Evolutionary conservation across 2,888 invertebrate species (phyloP).

Genomic region (Muschampia plurimacula): DNA sequence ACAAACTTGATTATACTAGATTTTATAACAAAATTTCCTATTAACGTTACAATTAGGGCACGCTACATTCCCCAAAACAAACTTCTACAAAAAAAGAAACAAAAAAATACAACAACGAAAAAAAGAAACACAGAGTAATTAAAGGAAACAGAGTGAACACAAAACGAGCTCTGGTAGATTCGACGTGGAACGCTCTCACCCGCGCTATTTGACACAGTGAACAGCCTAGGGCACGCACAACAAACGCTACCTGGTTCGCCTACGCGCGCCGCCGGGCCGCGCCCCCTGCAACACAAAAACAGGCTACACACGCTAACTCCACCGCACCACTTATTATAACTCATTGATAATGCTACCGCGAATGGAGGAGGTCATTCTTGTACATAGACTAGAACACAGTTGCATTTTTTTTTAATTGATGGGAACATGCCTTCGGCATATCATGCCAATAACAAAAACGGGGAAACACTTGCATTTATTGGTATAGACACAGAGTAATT

Average conservation of each 20-base stretch:
- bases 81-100: slow-evolving; percentile 27
- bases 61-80: neutral
- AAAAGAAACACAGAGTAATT: neutral
- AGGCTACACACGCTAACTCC: slow-evolving; percentile 79
- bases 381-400: no score
- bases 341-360: slow-evolving; percentile 38
- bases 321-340: slow-evolving; percentile 56
- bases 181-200: slow-evolving; percentile 77
- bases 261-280: slow-evolving; percentile 78
- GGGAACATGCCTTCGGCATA: no score
- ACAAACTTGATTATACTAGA: neutral
- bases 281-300: slow-evolving; percentile 85
- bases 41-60: neutral
- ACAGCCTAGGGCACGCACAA: slow-evolving; percentile 86
- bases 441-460: no score
- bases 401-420: no score
- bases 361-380: neutral
- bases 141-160: slow-evolving; percentile 45
- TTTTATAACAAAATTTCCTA: neutral
- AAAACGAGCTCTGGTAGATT: slow-evolving; percentile 59
- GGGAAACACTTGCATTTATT: no score
- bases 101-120: slow-evolving; percentile 33
- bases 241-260: slow-evolving; percentile 83
- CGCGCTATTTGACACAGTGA: slow-evolving; percentile 83
- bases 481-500: no score